phyloP scores from a whole-genome alignment of 1,140 invertebrate genomes.

The Drosophila rhopaloa region DNA sequence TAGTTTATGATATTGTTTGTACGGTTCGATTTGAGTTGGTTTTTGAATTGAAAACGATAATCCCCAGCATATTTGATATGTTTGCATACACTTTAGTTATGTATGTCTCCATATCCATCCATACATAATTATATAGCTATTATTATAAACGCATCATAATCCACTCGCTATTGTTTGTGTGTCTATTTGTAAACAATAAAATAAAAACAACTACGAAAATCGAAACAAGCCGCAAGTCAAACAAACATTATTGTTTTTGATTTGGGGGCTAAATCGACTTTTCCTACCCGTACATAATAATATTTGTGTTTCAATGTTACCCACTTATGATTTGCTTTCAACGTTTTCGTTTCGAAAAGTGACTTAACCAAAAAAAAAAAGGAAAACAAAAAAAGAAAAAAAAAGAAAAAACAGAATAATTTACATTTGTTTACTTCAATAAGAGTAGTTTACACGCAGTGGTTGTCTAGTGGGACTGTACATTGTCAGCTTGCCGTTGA shows the following conservation, averaged over 20 bases:
- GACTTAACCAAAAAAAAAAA: conserved; percentile 50
- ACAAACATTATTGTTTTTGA: conserved; percentile 49
- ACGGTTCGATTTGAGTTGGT: conserved; percentile 38
- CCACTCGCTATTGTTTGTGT: conserved; percentile 83
- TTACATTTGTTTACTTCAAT: conserved; percentile 83
- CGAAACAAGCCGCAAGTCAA: conserved; percentile 48
- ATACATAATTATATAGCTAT: conserved; percentile 31
- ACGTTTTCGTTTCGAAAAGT: conserved; percentile 67
- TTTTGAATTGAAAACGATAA: conserved; percentile 36
- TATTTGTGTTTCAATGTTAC: conserved; percentile 72
- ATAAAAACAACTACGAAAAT: conserved; percentile 40
- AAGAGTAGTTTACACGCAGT: conserved; percentile 85
- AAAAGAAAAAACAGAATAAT: conserved; percentile 39
- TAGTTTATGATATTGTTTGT: conserved; percentile 24
- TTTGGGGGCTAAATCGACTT: conserved; percentile 40
- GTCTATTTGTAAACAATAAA: conserved; percentile 45
- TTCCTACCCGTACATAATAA: conserved; percentile 35
- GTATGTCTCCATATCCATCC: conserved; percentile 21
- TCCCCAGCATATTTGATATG: conserved; percentile 26
- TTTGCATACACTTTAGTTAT: conserved; percentile 25
- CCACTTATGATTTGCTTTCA: conserved; percentile 76
- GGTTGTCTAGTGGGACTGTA: conserved; percentile 86
- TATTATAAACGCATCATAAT: conserved; percentile 64
- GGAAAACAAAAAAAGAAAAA: conserved; percentile 15
- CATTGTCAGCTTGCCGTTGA: conserved; percentile 88